Conservation (phyloP, 1,140 invertebrate species). For the Caenorhabditis elegans region DNA sequence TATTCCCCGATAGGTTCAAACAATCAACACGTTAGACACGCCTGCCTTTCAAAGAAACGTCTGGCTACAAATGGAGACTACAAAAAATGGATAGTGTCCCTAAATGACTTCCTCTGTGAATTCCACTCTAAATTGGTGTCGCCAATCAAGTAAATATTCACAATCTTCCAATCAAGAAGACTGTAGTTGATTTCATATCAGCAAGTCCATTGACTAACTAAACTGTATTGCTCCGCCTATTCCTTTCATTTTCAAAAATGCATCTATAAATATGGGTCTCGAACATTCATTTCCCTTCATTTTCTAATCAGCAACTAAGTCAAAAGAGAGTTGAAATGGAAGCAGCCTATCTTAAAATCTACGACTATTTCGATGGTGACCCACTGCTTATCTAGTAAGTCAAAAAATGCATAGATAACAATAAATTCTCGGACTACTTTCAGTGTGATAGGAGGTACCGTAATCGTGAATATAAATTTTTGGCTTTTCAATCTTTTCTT, state of each 20-base stretch:
- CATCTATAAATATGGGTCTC: neutral
- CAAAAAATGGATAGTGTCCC: no score
- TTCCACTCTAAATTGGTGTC: no score
- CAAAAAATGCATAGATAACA: neutral
- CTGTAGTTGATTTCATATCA: neutral
- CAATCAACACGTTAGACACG: no score
- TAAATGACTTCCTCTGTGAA: no score
- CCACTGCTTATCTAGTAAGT: slow-evolving; percentile 23
- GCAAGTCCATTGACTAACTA: neutral
- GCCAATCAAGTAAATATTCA: neutral
- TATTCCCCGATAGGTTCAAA: no score
- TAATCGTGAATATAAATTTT: slow-evolving; percentile 19
- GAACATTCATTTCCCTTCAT: neutral
- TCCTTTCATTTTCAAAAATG: neutral
- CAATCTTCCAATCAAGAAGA: neutral
- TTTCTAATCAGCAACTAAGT: neutral
- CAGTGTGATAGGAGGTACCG: slow-evolving; percentile 35
- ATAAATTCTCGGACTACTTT: neutral
- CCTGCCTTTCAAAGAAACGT: no score
- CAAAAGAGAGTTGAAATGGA: neutral
- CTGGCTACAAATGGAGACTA: no score
- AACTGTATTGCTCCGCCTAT: slow-evolving; percentile 25
- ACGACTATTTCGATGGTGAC: slow-evolving; percentile 5
- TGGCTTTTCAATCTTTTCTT: slow-evolving; percentile 37
- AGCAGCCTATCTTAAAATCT: slow-evolving; percentile 8